Conservation (phyloP, 35 echinoderm and acorn worm genomes). For the Lytechinus variegatus region DNA sequence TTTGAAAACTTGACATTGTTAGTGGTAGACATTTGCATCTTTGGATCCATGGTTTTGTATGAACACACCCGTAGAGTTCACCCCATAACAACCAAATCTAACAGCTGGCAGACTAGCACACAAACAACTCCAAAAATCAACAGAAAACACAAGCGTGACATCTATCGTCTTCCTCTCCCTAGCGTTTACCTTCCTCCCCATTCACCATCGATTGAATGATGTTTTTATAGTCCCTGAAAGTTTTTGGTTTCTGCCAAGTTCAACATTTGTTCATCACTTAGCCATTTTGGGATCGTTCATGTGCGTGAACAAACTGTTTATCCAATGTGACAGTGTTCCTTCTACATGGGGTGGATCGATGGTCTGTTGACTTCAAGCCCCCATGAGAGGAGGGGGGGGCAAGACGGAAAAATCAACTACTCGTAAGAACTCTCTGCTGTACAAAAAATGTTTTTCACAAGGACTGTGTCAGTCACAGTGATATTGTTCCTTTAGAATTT, state of each 20-base stretch:
- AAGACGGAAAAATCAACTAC: not conserved
- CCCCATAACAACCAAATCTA: not conserved
- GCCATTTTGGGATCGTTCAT: not conserved
- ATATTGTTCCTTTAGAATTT: too few species aligned
- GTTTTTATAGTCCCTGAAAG: not conserved
- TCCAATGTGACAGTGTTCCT: not conserved
- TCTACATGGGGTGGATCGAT: not conserved
- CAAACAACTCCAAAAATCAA: not conserved
- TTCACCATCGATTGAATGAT: not conserved
- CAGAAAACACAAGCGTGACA: not conserved
- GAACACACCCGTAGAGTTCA: not conserved
- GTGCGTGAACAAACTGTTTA: not conserved
- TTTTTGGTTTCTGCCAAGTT: not conserved
- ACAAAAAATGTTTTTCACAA: not conserved
- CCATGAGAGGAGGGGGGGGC: not conserved
- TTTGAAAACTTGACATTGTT: too few species aligned
- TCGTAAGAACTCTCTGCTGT: not conserved
- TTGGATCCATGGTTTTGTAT: too few species aligned
- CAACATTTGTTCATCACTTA: not conserved
- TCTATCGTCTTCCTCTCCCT: not conserved
- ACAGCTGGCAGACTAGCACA: not conserved
- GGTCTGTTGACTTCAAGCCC: not conserved
- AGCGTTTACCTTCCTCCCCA: not conserved
- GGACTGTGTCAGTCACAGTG: too few species aligned
- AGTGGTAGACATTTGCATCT: too few species aligned